These are phyloP conservation scores for Nymphalis polychloros DNA, from an alignment of 2,888 invertebrate genomes.

Conservation along the genomic window DNA sequence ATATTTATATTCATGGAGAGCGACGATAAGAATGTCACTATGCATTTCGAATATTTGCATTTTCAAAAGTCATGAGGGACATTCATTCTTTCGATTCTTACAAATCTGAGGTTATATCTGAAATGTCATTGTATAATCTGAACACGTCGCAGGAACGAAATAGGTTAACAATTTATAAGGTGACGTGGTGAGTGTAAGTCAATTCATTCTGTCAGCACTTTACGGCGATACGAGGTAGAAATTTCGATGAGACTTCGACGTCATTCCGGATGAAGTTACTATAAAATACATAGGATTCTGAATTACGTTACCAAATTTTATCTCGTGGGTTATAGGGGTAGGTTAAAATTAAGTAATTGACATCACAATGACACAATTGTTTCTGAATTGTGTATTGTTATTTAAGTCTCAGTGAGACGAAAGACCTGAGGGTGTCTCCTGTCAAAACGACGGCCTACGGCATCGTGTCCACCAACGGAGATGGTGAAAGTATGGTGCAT, in stretches of 20 bases:
- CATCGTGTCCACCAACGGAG: no score
- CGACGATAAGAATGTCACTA: no score
- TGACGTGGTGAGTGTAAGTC: constrained; percentile 24
- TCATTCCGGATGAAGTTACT: background rate
- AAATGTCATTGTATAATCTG: constrained; percentile 29
- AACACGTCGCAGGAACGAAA: constrained; percentile 32
- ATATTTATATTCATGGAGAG: no score
- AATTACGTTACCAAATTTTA: background rate
- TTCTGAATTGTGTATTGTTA: no score
- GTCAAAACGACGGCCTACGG: no score
- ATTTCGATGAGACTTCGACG: constrained; percentile 11
- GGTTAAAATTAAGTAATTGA: no score
- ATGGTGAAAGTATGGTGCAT: no score
- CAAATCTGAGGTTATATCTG: constrained; percentile 24
- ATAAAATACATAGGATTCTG: background rate
- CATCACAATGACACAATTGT: no score
- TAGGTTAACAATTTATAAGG: constrained; percentile 36
- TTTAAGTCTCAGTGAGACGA: no score
- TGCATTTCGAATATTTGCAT: background rate
- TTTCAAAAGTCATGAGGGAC: constrained; percentile 5
- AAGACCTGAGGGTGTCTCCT: no score
- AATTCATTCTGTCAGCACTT: constrained; percentile 34
- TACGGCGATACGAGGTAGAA: constrained; percentile 11
- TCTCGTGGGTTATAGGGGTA: no score
- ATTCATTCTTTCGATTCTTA: constrained; percentile 14